phyloP scores from a whole-genome alignment of 2,797 vertebrate genomes.

The Columba guinea region DNA sequence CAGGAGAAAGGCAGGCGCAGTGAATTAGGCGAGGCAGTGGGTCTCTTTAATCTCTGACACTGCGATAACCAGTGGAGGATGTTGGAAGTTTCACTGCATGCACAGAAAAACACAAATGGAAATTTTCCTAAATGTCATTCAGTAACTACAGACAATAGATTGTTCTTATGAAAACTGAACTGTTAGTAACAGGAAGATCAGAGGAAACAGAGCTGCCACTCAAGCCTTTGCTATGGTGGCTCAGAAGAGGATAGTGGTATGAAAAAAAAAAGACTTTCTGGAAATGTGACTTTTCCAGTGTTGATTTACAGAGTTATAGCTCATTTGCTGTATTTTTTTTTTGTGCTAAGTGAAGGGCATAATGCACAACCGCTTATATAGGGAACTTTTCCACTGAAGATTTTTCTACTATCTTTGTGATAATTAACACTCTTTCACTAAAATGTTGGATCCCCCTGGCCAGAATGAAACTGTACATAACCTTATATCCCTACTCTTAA shows the following conservation, averaged over 20 bases:
- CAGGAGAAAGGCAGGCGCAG: constrained; percentile 33
- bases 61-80: neutral
- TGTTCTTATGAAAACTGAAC: neutral
- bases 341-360: neutral
- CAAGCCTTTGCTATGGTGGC: neutral
- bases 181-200: constrained; percentile 24
- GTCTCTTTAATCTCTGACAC: constrained; percentile 3
- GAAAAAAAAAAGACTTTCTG: neutral
- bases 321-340: neutral
- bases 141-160: constrained; percentile 41
- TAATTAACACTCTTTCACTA: constrained; percentile 67
- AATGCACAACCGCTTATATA: neutral
- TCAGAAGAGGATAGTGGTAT: neutral
- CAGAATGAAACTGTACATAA: constrained; percentile 8
- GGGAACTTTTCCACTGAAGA: neutral
- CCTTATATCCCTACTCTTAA: constrained; percentile 15
- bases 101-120: constrained; percentile 28
- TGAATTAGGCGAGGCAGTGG: neutral
- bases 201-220: constrained; percentile 44
- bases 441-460: constrained; percentile 1
- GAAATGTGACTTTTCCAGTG: constrained; percentile 33
- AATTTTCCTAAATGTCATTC: constrained; percentile 54
- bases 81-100: neutral
- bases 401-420: constrained; percentile 15
- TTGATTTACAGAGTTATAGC: constrained; percentile 27